phyloP scores from a whole-genome alignment of 2,113 vertebrate species.

The Zosterops lateralis region DNA sequence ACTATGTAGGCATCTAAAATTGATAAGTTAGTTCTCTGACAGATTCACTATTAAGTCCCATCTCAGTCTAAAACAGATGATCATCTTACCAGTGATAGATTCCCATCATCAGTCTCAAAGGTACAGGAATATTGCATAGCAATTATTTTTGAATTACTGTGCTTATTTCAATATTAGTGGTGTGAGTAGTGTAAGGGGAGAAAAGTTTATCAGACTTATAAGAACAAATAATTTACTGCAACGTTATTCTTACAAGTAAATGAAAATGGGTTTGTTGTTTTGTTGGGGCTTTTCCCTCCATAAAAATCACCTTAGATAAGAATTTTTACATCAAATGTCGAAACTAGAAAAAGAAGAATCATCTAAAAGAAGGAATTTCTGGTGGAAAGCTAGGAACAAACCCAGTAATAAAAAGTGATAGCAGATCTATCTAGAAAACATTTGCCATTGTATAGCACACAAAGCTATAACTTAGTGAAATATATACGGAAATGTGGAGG shows the following conservation, averaged over 20 bases:
- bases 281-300: not conserved
- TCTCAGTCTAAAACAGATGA: not conserved
- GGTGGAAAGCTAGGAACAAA: not conserved
- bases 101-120: not conserved
- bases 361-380: not conserved
- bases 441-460: not conserved
- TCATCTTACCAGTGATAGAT: not conserved
- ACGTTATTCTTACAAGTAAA: not conserved
- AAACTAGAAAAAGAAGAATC: not conserved
- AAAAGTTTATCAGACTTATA: not conserved
- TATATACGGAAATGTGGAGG: not conserved
- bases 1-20: not conserved
- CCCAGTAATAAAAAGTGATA: not conserved
- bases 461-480: not conserved
- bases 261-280: fast-evolving
- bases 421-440: not conserved
- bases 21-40: not conserved
- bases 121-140: not conserved
- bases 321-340: not conserved
- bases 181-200: not conserved
- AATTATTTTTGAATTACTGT: not conserved
- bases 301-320: not conserved
- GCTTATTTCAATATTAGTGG: not conserved
- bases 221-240: not conserved
- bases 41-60: not conserved